phyloP scores from a whole-genome alignment of 1,140 invertebrate species.

The Nautilus pompilius region DNA sequence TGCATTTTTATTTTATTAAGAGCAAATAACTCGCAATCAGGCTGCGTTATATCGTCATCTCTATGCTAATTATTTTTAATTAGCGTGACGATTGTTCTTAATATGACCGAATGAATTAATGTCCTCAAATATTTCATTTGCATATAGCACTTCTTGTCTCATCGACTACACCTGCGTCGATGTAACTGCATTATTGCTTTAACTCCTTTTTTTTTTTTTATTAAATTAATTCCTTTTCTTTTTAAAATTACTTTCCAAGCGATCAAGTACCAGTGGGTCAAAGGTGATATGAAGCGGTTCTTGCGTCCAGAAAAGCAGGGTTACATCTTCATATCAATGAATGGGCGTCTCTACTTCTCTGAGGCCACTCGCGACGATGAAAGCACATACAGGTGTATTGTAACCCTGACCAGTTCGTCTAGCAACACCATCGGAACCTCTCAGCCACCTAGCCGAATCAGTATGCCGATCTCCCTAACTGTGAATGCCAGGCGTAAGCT shows the following conservation, averaged over 20 bases:
- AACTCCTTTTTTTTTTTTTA: background rate
- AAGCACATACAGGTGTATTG: slow-evolving; percentile 30
- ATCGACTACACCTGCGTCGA: background rate
- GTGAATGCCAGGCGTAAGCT: slow-evolving; percentile 20
- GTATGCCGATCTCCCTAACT: slow-evolving; percentile 22
- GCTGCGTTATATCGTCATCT: too few relatives aligned
- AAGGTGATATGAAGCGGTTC: slow-evolving; percentile 20
- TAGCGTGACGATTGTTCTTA: background rate
- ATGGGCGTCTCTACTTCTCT: slow-evolving; percentile 40
- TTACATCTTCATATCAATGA: slow-evolving; percentile 35
- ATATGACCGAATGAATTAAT: background rate
- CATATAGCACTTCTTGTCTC: background rate
- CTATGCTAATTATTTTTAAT: too few relatives aligned
- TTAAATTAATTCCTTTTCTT: background rate
- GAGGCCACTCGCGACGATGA: slow-evolving; percentile 26
- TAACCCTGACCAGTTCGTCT: slow-evolving; percentile 26
- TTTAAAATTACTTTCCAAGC: slow-evolving; percentile 21
- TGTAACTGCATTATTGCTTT: background rate
- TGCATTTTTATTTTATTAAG: too few relatives aligned
- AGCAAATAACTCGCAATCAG: too few relatives aligned
- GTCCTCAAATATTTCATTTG: background rate
- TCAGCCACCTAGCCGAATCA: slow-evolving; percentile 33
- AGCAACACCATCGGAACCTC: slow-evolving; percentile 23
- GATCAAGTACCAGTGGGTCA: slow-evolving; percentile 37
- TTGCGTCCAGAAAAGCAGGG: slow-evolving; percentile 31